phyloP scores from a whole-genome alignment of 2,113 vertebrate genomes.

The Scomber scombrus region DNA sequence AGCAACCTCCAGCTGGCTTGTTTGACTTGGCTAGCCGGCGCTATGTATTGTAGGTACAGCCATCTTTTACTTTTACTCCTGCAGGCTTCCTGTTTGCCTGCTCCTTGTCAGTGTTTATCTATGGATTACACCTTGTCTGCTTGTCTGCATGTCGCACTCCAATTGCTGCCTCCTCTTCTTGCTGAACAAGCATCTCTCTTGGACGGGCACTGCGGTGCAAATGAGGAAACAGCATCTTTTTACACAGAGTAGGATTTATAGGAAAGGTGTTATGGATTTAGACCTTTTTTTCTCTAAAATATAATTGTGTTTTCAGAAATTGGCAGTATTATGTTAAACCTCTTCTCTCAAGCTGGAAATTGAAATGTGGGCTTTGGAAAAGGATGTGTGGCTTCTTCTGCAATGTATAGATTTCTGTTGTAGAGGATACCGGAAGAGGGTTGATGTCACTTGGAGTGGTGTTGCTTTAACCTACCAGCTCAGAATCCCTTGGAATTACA shows the following conservation, averaged over 20 bases:
- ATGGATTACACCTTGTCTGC: constrained; percentile 80
- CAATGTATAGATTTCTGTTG: constrained; percentile 6
- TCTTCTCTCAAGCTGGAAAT: constrained; percentile 45
- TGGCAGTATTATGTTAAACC: constrained; percentile 42
- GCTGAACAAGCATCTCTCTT: constrained; percentile 78
- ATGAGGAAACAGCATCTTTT: constrained; percentile 68
- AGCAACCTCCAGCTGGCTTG: constrained; percentile 67
- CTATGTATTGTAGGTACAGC: constrained; percentile 58
- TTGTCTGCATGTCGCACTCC: constrained; percentile 73
- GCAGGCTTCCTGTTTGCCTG: constrained; percentile 68
- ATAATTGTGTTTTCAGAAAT: constrained; percentile 53
- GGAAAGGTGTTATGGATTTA: constrained; percentile 48
- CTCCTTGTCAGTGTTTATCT: constrained; percentile 81
- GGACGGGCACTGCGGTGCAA: constrained; percentile 59
- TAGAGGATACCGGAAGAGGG: background rate
- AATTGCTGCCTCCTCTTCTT: constrained; percentile 68
- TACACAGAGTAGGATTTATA: constrained; percentile 54
- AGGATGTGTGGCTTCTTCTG: background rate
- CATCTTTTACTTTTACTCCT: constrained; percentile 56
- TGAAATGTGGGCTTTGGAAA: constrained; percentile 35
- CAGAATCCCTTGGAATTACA: background rate
- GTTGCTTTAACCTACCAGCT: background rate
- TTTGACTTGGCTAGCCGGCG: constrained; percentile 55
- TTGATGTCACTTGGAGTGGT: background rate
- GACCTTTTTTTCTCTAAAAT: constrained; percentile 23